Evolutionary conservation across 2,797 vertebrate genomes (phyloP), one percentile per base, ranked within the genome.

Genomic region (Cryptoblepharus egeriae): DNA sequence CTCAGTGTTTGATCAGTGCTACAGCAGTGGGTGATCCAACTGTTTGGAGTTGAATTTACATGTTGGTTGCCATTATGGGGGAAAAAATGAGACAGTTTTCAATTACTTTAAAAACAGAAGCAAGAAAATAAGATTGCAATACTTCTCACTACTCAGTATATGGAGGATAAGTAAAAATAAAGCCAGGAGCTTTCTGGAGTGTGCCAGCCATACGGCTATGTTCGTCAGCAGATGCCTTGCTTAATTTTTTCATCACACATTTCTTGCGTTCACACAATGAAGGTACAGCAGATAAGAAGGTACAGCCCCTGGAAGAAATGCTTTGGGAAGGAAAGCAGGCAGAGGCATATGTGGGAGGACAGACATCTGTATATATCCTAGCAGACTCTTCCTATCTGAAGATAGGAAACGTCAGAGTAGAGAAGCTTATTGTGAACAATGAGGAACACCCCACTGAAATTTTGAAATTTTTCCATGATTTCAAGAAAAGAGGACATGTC

Each of bases 181-280:
- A 81, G 70, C 80, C 52, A 83, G 81, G 52, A 85, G 82, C 87
- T 73, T 85, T 87, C 79, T 85, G 83, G 70, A 77, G 85, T 52
- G 69, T 84, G 81, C 32, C 58, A 88, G 63, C 78, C 78, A 5
- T 35, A 2, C 35, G 20, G 63, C 42, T 77, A 78, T 39, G 16
- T 72, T 77, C 42, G 1, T 1, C 64, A 83, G 68, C 85, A 88
- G 87, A 79, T 86, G 75, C 63, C 83, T 70, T 37, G 8, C 58
- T 81, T 35, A 6, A 68, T 82, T 22, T 12, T 28, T 74, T 65
- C 10, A 58, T 79, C 88, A 81, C 20, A 3, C 61, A 80, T 32
- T 81, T 24, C 75, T 12, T 5, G 64, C 75, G 42, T 55, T 84
- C 69, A 49, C 39, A 55, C n/a, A 42, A 57, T 65, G 60, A 15